Percentiles rank a stretch among this genome's conserved stretches.
These are phyloP conservation scores for Pelobates cultripes DNA, from an alignment of 2,797 vertebrate species.

Conservation along the genomic window DNA sequence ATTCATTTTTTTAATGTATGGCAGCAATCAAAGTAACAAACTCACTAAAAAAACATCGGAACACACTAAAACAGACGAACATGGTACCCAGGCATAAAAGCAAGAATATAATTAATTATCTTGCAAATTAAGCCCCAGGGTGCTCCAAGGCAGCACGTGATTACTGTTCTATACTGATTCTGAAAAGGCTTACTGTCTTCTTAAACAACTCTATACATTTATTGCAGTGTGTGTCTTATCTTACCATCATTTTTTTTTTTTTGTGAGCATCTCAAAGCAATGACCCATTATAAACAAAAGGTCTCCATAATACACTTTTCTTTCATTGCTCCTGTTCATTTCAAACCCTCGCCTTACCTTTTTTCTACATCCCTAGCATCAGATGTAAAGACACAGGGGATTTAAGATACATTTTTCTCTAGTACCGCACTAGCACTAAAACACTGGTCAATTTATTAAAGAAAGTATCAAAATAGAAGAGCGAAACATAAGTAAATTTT, in stretches of 20 bases:
- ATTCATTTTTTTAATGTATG: no score
- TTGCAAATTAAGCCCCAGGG: conserved; percentile 3
- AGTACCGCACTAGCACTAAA: background rate
- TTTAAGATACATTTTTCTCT: conserved; percentile 13
- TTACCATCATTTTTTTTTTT: background rate
- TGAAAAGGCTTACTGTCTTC: background rate
- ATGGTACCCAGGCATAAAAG: background rate
- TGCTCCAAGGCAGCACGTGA: background rate
- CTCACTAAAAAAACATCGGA: background rate
- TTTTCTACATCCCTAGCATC: background rate
- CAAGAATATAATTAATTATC: conserved; percentile 13
- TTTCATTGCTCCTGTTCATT: background rate
- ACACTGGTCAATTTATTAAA: conserved; percentile 39
- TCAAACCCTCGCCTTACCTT: background rate
- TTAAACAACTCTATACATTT: background rate
- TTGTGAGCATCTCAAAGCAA: background rate
- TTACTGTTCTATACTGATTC: background rate
- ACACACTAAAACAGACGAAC: background rate
- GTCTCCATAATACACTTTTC: background rate
- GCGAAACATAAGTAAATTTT: conserved; percentile 42
- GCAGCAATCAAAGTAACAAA: no score
- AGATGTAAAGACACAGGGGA: conserved; percentile 1
- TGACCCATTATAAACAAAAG: background rate
- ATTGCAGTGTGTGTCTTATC: background rate
- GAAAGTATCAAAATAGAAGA: conserved; percentile 26